Conservation (phyloP, 2,888 invertebrate genomes). For the Amphipoea lucens region DNA sequence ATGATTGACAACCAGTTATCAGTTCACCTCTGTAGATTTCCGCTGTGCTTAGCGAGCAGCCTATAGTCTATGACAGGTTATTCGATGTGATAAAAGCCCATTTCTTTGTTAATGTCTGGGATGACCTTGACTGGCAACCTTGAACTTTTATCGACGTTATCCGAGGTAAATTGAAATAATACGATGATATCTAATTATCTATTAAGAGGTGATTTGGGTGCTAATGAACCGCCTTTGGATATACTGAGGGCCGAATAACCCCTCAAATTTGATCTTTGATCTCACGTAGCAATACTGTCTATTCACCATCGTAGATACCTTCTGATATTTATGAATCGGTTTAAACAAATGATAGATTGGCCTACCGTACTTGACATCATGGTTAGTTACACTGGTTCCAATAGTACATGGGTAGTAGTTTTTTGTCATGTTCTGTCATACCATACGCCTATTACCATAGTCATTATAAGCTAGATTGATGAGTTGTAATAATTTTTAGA, state of each 20-base stretch:
- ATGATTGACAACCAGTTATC: constrained; percentile 17
- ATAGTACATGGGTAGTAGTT: constrained; percentile 11
- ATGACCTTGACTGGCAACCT: constrained; percentile 83
- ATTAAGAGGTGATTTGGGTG: constrained; percentile 31
- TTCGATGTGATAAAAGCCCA: constrained; percentile 36
- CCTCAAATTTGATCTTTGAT: background rate
- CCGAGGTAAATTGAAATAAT: constrained; percentile 62
- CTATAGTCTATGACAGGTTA: constrained; percentile 8
- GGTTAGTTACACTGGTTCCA: constrained; percentile 12
- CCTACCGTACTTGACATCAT: constrained; percentile 36
- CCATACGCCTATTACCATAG: constrained; percentile 12
- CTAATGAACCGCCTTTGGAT: constrained; percentile 3
- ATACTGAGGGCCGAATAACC: background rate
- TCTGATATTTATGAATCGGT: background rate
- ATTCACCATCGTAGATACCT: background rate
- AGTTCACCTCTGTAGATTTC: constrained; percentile 17
- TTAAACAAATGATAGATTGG: constrained; percentile 11
- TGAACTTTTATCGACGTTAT: constrained; percentile 75
- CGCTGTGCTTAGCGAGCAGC: constrained; percentile 2
- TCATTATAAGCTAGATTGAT: constrained; percentile 12
- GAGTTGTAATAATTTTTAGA: constrained; percentile 17
- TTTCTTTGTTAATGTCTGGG: constrained; percentile 65
- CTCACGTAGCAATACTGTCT: background rate
- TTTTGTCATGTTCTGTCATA: constrained; percentile 29
- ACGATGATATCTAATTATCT: constrained; percentile 31